Evolutionary conservation across 2,797 vertebrate species (phyloP).

Genomic region (Trachurus trachurus): DNA sequence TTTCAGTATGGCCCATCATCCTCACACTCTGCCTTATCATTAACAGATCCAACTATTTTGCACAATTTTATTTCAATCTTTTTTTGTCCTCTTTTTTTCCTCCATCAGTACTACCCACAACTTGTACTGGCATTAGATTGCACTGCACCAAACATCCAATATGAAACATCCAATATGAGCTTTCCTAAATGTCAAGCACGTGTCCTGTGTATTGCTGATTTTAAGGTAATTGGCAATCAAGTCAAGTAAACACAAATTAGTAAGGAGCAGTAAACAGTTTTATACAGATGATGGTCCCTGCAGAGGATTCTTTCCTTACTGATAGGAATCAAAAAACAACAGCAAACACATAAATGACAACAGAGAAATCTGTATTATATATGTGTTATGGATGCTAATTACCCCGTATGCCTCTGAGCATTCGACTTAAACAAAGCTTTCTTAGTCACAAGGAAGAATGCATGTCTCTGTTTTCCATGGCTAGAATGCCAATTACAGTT

Average conservation of each 20-base stretch:
- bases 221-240: conserved; percentile 6
- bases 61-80: too few relatives aligned
- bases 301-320: not conserved
- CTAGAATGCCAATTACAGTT: too few relatives aligned
- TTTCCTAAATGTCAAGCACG: conserved; percentile 20
- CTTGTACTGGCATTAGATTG: not conserved
- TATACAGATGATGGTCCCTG: not conserved
- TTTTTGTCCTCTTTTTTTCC: too few relatives aligned
- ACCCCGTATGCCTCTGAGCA: too few relatives aligned
- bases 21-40: too few relatives aligned
- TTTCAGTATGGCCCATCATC: too few relatives aligned
- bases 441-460: too few relatives aligned
- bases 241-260: not conserved
- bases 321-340: not conserved
- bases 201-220: not conserved
- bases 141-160: not conserved
- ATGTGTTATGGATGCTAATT: too few relatives aligned
- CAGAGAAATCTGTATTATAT: too few relatives aligned
- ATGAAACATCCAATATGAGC: conserved; percentile 1
- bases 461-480: too few relatives aligned
- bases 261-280: not conserved
- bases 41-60: too few relatives aligned
- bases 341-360: not conserved
- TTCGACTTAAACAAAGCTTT: too few relatives aligned
- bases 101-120: not conserved